phyloP scores from a whole-genome alignment of 2,797 vertebrate genomes.

The Cichlasoma orientale region DNA sequence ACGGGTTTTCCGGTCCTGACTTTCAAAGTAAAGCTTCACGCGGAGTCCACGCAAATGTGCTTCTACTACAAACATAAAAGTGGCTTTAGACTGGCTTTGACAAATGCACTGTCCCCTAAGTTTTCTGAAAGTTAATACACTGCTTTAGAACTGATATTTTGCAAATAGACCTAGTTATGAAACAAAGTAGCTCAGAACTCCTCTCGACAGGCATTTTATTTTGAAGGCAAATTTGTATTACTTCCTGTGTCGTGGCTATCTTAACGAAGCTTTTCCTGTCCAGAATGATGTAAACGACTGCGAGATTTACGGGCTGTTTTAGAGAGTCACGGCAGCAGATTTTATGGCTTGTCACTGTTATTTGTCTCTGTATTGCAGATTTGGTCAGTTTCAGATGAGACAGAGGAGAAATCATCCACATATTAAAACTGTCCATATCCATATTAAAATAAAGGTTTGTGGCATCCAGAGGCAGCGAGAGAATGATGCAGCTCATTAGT shows the following conservation, averaged over 20 bases:
- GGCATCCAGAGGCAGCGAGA: background rate
- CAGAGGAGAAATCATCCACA: background rate
- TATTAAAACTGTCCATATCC: background rate
- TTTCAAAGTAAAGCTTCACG: conserved; percentile 44
- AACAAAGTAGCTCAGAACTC: background rate
- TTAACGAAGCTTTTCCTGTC: conserved; percentile 37
- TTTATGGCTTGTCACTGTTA: background rate
- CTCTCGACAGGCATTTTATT: conserved; percentile 11
- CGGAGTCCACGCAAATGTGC: too few relatives aligned
- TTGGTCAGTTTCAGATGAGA: background rate
- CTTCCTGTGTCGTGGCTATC: background rate
- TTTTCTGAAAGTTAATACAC: background rate
- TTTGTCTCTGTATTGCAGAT: background rate
- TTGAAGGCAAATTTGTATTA: conserved; percentile 5
- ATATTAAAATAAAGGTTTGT: background rate
- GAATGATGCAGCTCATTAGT: background rate
- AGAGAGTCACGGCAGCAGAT: conserved; percentile 50
- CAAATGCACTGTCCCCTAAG: too few relatives aligned
- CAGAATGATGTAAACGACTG: conserved; percentile 60
- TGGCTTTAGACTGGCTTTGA: background rate
- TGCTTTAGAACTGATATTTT: background rate
- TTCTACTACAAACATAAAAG: background rate
- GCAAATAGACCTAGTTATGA: background rate
- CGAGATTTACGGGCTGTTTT: conserved; percentile 44
- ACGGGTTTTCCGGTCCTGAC: accelerated